Evolutionary conservation across 2,113 vertebrate genomes (phyloP), one percentile per base, ranked within the genome.

Genomic region (Dascyllus trimaculatus): DNA sequence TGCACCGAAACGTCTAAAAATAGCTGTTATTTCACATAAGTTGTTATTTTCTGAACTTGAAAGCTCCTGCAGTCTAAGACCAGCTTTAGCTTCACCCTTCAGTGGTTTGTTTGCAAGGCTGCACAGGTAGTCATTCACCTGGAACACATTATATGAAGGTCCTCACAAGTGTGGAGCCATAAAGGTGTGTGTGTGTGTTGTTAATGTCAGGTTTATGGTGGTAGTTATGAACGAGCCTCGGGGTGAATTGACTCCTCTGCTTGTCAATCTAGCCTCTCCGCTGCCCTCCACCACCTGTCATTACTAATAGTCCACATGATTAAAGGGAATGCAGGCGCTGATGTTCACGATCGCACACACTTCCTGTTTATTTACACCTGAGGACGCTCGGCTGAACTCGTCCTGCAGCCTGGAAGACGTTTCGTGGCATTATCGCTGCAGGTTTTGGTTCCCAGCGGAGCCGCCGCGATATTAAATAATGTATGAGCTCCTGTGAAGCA

Each of bases 261-360:
- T 53, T 71, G 68, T 80, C 88, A 68, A 13, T 71, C 72, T 51
- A 49, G 17, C 17, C 60, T 62, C 61, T 67, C 71, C 21, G 61
- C 51, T 1, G 29, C 17, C 3, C 63, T 40, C 24, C 49, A 38
- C 63, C 74, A 35, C 64, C 75, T 72, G 71, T 73, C 78, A 57
- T 57, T 11, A 24, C 59, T 82, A 78, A 80, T 78, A 45, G 57
- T 52, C 49, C 11, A 0, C 24, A 18, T 82, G 81, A 85, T 78
- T 74, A 68, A 71, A 78, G 21, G 67, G 56, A 80, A 64, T 58
- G 59, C 45, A 56, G 52, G 64, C 68, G 48, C 40, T 75, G 78
- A 80, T 76, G 69, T 24, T 32, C 45, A 4, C n/a, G 5, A 43
- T 56, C 40, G 3, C 66, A 60, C 72, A 52, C 78, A 67, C 71